These are phyloP conservation scores for Catagonus wagneri DNA, from an alignment of 2,113 vertebrate genomes.

Conservation along the genomic window DNA sequence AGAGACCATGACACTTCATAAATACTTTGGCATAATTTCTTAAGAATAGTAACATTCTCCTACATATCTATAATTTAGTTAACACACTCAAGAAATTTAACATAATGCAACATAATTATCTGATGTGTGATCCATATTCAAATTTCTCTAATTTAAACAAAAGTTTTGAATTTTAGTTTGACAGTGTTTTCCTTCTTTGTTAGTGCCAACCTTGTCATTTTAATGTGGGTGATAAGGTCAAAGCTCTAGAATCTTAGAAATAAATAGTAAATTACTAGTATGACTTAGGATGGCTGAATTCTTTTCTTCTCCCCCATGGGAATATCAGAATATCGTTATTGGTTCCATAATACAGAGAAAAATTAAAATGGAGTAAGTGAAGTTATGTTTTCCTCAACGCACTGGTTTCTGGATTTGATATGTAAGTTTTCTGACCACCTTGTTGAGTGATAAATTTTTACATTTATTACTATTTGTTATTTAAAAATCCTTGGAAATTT, in stretches of 20 bases:
- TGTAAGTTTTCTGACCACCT: background rate
- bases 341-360: background rate
- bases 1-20: background rate
- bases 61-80: background rate
- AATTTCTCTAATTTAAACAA: background rate
- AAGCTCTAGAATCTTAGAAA: conserved; percentile 11
- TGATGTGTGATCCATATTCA: background rate
- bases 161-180: conserved; percentile 44
- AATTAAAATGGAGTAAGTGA: background rate
- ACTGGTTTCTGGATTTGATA: conserved; percentile 17
- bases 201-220: conserved; percentile 1
- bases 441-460: conserved; percentile 8
- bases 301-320: background rate
- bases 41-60: background rate
- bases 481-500: conserved; percentile 12
- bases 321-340: background rate
- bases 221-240: conserved; percentile 7
- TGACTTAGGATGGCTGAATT: background rate
- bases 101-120: background rate
- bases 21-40: background rate
- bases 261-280: conserved; percentile 25
- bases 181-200: conserved; percentile 3
- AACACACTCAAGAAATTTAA: background rate
- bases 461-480: background rate
- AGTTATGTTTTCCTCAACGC: background rate